Percentiles rank a stretch among this genome's conserved stretches.
Evolutionary conservation across 1,140 invertebrate species (phyloP).

Genomic region (Hyles euphorbiae): DNA sequence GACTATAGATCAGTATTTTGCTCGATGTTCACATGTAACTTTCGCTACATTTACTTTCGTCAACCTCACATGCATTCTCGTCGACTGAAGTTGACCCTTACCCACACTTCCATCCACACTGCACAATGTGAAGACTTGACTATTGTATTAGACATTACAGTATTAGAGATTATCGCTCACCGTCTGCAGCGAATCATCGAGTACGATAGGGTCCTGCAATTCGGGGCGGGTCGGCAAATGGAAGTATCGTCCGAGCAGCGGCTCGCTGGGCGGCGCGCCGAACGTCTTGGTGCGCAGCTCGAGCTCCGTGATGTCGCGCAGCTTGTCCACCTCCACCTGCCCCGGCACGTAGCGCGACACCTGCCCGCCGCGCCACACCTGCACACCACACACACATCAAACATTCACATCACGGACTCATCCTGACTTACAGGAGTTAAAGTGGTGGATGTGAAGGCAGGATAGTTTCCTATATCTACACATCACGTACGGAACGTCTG

Average conservation of each 20-base stretch:
- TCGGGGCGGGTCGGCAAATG: constrained; percentile 53
- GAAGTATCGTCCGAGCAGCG: constrained; percentile 69
- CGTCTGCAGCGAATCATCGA: constrained; percentile 72
- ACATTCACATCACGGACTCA: neutral
- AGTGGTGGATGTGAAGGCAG: too few relatives aligned
- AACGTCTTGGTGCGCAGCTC: constrained; percentile 58
- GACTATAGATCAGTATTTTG: too few relatives aligned
- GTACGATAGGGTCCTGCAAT: constrained; percentile 43
- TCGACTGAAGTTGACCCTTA: too few relatives aligned
- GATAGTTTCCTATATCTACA: too few relatives aligned
- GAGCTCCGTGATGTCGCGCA: constrained; percentile 49
- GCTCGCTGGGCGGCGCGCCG: constrained; percentile 64
- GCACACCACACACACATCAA: neutral
- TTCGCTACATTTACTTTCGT: too few relatives aligned
- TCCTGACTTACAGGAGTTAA: too few relatives aligned
- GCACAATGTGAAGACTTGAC: too few relatives aligned
- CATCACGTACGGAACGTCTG: too few relatives aligned
- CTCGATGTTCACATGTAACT: too few relatives aligned
- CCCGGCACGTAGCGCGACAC: constrained; percentile 59
- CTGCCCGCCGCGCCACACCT: constrained; percentile 56
- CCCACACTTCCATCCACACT: too few relatives aligned
- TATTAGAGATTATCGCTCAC: constrained; percentile 28
- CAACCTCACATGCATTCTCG: too few relatives aligned
- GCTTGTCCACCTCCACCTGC: constrained; percentile 38
- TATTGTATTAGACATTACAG: too few relatives aligned